Base-by-base conservation (phyloP, 2,797 vertebrate species). In the Mastacembelus armatus region DNA sequence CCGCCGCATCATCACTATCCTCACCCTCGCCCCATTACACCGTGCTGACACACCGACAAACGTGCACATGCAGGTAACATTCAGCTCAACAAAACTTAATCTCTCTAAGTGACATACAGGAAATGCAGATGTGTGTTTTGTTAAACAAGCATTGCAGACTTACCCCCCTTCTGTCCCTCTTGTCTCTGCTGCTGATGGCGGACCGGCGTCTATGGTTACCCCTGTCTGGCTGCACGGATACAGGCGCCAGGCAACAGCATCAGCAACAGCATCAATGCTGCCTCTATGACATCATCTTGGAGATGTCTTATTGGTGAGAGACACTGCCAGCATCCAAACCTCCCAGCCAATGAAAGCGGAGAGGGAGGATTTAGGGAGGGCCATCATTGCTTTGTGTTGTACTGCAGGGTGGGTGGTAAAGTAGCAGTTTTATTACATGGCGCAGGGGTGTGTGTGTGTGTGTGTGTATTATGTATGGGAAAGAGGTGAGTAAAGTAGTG, bases 241-340 rank as follows among this genome's bases (percentile, higher is more conserved):
- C 88, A 90, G 88, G 85, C 81, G 55, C 88, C 74, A 78, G 88
- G 89, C 88, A 90, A 89, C 88, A 91, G 91, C 89, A 91, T 91
- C 90, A 89, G 89, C 90, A 90, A 89, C 89, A 91, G 87, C 88
- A 89, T 84, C 83, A 78, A 61, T 15, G 67, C 88, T 80, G 83
- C 83, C 79, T 85, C 55, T 78, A 92, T 92, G 91, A 92, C 91
- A 92, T 92, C 91, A 92, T 84, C 84, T 71, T 61, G 65, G 71
- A 85, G 80, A 45, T 0, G 24, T 66, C 66, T 66, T 7, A 92
- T 92, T 91, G 91, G 91, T 71, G 58, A 0, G 32, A 66, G 80
- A 51, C 69, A 48, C 79, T 85, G 90, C 88, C 90, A 90, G 86
- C 85, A 91, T 83, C 63, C 32, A 49, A 35, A 62, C 33, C 35